Base-by-base conservation (phyloP, 2,888 invertebrate species). In the Tinea semifulvella region DNA sequence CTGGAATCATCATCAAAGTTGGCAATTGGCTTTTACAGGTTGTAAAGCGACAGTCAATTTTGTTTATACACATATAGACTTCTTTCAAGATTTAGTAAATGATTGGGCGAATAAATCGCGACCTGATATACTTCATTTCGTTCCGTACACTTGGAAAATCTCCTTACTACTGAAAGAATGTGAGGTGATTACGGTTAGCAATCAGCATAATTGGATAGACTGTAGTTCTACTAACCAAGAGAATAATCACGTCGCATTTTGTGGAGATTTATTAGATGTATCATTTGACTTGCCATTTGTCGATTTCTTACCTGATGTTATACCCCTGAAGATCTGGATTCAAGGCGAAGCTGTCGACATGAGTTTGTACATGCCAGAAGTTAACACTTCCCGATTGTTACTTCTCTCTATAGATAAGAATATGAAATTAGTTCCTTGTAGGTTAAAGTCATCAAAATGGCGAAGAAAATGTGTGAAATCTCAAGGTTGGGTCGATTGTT, bases 201-300 rank as follows among this genome's bases (percentile, higher is more conserved):
- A 98, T 74, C 95, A 98, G 65, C 94, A 94, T 69, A 99, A 99
- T 71, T 99, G 98, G 99, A 92, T 99, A 53, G 98, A 99, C 71
- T 98, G 98, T 58, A 94, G 96, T 45, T 96, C 96, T 18, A 94
- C 95, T 42, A 92, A 94, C 56, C 94, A 94, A 67, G 97, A 97
- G 75, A 97, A 97, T 68, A 89, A 94, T 71, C 94, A 96, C 63
- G 85, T 97, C 45, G 96, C 96, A 0, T 91, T 97, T 56, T 96
- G 96, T 63, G 97, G 97, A 1, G 96, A 97, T 62, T 85, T 94
- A 10, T 88, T 98, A 55, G 96, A 97, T 60, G 83, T 97, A 54
- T 94, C 96, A 2, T 95, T 98, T 62, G 93, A 93, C 63, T 83
- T 99, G 59, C 97, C 98, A 0, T 98, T 97, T 62, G 88, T 89